Evolutionary conservation across 1,140 invertebrate species (phyloP), one percentile per base, ranked within the genome.

Genomic region (Drosophila orena): DNA sequence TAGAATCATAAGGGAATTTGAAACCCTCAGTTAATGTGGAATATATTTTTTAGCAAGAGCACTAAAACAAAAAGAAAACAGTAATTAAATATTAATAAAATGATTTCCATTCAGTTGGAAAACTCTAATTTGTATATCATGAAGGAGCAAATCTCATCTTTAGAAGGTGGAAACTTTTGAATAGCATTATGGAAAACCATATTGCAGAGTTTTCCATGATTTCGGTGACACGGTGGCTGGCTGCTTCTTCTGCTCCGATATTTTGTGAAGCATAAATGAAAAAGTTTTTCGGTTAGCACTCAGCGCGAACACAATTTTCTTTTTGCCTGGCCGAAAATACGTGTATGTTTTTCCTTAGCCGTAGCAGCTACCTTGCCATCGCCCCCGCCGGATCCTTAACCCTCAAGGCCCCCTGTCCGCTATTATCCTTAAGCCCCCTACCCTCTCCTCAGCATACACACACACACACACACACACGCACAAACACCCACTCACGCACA

Each of bases 311-410:
- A 79, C 83, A 88, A 88, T 88, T 86, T 86, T 86, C 83, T 83
- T 86, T 88, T 81, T 79, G 79, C 79, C 58, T 55, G 80, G 83
- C 75, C 83, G 59, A 72, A 83, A 88, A 89, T 83, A 88, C 84
- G 83, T 88, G 83, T 86, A 76, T 88, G 84, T 88, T 88, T 88
- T 88, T 88, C 84, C 88, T 88, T 88, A 89, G 83, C 76, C 83
- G 44, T 54, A 53, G 60, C 72, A 75, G 71, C 72, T 69, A 70
- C 64, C 50, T 57, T 70, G 46, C 52, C 55, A 37, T 7, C 4
- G 47, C 35, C 35, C 24, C 3, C 5, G 40, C 27, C 22, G 57
- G 46, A 54, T 35, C 66, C 68, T 54, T 74, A 68, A 69, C 47
- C 76, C 69, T 60, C 56, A 69, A 54, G 55, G 37, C 47, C 47